A percentile compares a stretch with the other conserved stretches of the same genome.
These are phyloP conservation scores for Drosophila glabriapex DNA, from an alignment of 2,888 invertebrate genomes.

Conservation along the genomic window DNA sequence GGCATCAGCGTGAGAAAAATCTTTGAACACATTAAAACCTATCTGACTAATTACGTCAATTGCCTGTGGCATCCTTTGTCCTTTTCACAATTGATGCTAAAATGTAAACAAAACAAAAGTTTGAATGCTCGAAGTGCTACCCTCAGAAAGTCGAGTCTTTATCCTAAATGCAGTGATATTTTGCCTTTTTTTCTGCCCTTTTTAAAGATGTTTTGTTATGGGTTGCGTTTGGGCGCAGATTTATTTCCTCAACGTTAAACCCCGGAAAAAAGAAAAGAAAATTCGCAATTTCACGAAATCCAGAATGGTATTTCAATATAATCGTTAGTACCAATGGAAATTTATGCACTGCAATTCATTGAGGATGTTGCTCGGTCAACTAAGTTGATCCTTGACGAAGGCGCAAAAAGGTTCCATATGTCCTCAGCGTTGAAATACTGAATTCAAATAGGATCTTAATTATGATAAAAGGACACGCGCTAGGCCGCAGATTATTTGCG, in stretches of 20 bases:
- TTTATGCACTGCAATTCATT: slow-evolving; percentile 14
- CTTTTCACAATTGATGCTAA: slow-evolving; percentile 44
- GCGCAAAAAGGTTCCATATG: neutral
- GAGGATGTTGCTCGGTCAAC: slow-evolving; percentile 34
- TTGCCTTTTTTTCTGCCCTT: slow-evolving; percentile 52
- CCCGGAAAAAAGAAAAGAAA: neutral
- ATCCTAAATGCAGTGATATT: slow-evolving; percentile 44
- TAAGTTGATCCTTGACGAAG: slow-evolving; percentile 43
- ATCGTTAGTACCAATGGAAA: slow-evolving; percentile 31
- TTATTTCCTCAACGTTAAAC: slow-evolving; percentile 26
- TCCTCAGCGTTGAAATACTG: slow-evolving; percentile 10
- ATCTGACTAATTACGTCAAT: slow-evolving; percentile 49
- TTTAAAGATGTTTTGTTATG: slow-evolving; percentile 18
- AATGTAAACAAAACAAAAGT: slow-evolving; percentile 39
- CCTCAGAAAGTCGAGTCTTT: slow-evolving; percentile 15
- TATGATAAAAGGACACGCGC: slow-evolving; percentile 45
- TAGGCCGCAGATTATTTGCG: slow-evolving; percentile 44
- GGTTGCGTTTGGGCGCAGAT: neutral
- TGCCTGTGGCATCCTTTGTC: slow-evolving; percentile 32
- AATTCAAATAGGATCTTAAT: slow-evolving; percentile 61
- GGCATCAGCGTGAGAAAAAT: slow-evolving; percentile 43
- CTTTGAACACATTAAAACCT: slow-evolving; percentile 8
- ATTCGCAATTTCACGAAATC: slow-evolving; percentile 17
- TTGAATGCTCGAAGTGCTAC: slow-evolving; percentile 40
- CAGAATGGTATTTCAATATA: slow-evolving; percentile 59